Evolutionary conservation across 1,140 invertebrate genomes (phyloP).

Genomic region (Apis dorsata): DNA sequence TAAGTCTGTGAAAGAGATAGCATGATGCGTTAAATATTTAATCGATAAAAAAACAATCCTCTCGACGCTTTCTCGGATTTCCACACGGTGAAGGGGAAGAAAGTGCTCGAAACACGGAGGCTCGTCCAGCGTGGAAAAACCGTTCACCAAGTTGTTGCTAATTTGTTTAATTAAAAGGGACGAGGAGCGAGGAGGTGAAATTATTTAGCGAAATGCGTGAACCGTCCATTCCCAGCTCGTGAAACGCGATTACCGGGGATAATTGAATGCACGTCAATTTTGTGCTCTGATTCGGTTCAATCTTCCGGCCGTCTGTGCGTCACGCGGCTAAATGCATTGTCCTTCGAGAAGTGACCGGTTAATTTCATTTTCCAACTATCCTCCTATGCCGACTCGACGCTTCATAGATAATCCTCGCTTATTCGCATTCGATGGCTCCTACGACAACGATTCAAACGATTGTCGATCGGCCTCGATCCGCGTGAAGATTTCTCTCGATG

Average conservation of each 20-base stretch:
- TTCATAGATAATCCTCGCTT: slow-evolving; percentile 23
- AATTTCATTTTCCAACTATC: slow-evolving; percentile 46
- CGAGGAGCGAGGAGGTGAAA: background rate
- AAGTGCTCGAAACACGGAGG: background rate
- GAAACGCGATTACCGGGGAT: slow-evolving; percentile 47
- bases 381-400: background rate
- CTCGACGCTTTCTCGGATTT: slow-evolving; percentile 17
- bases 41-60: background rate
- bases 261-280: slow-evolving; percentile 48
- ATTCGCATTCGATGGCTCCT: slow-evolving; percentile 21
- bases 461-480: too few species aligned
- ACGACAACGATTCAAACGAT: background rate
- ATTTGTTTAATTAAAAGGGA: slow-evolving; percentile 24
- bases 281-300: slow-evolving; percentile 49
- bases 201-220: slow-evolving; percentile 33
- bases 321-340: slow-evolving; percentile 42
- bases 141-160: slow-evolving; percentile 13
- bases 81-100: too few species aligned
- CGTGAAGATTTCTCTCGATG: background rate
- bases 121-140: background rate
- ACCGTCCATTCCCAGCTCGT: background rate
- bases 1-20: background rate
- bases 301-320: slow-evolving; percentile 44
- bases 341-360: slow-evolving; percentile 36
- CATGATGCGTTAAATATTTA: slow-evolving; percentile 5